A percentile compares a stretch with the other conserved stretches of the same genome.
Conservation (phyloP, 37 sponge, comb jelly and placozoan species). For the Aplysina aerophoba region DNA sequence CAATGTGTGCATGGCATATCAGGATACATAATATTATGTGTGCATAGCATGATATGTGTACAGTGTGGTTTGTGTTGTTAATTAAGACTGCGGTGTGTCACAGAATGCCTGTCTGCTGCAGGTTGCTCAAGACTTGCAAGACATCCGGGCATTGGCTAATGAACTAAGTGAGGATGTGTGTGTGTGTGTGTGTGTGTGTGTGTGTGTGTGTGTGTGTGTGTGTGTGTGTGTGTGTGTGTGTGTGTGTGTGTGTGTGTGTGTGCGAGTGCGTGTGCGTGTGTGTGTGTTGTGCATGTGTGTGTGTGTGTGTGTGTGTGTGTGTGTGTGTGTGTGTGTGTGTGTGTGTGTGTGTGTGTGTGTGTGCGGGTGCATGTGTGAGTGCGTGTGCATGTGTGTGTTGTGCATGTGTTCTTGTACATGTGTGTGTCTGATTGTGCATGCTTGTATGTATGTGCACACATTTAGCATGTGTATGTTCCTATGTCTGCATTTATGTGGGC, state of each 20-base stretch:
- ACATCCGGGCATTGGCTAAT: background rate
- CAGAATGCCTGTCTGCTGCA: background rate
- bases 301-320: background rate
- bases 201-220: too few species aligned
- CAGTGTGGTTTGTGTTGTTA: too few species aligned
- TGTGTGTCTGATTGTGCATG: background rate
- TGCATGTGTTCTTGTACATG: background rate
- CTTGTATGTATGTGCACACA: background rate
- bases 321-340: background rate
- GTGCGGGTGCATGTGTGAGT: too few species aligned
- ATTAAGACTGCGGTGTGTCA: too few species aligned
- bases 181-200: background rate
- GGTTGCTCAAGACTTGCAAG: conserved; percentile 5
- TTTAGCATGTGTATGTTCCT: background rate
- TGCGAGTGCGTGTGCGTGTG: too few species aligned
- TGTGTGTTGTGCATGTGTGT: background rate
- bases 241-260: conserved; percentile 38
- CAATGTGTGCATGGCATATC: too few species aligned
- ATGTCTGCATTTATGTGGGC: background rate
- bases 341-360: too few species aligned
- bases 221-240: conserved; percentile 24
- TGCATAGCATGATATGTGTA: too few species aligned
- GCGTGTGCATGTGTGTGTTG: background rate
- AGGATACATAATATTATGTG: too few species aligned
- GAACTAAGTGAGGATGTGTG: background rate